Base-by-base conservation (phyloP, 2,888 invertebrate species). In the Cartodere bifasciata region DNA sequence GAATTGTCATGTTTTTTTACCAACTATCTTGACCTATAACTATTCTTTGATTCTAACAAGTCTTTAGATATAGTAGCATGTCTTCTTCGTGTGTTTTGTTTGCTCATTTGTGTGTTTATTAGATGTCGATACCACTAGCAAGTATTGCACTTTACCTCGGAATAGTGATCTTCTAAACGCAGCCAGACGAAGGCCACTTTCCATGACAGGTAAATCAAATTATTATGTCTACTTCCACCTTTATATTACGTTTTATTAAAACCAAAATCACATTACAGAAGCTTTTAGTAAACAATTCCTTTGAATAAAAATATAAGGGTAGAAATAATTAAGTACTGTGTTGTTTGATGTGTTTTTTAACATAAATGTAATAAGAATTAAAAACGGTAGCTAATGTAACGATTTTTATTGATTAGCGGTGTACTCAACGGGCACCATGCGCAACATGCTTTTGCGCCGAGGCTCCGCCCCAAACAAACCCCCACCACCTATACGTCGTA, bases 401-500 rank as follows among this genome's bases (percentile, higher is more conserved):
- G 14, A 11, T 24, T 32, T 32, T 21, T 13, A 12, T 34, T 37
- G 39, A 45, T 10, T 39, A 52, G 51, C 50, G 34, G 38, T 49
- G 36, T 52, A 51, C 40, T 48, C 49, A 13, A 48, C 45, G 31
- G 52, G 54, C 34, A 56, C 58, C 16, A 52, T 60, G 44, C 49
- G 60, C 21, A 57, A 53, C 42, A 58, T 56, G 29, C 49, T 68
- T 50, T 65, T 56, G 53, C 73, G 76, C 52, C 70, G 52, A 54
- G 74, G 49, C 56, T 80, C 61, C 55, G 69, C 49, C 60, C 75
- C 51, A 41, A 57, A 65, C 41, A 63, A 67, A 44, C 75, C 83
- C 56, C 82, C 85, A 38, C 86, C 87, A 17, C 86, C 87, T 0
- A 79, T 86, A 24, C 65, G 88, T 29, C 67, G 87, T 22, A 86